A percentile compares a stretch with the other conserved stretches of the same genome.
These are phyloP conservation scores for Bradypodion ventrale DNA, from an alignment of 2,797 vertebrate species.

Conservation along the genomic window DNA sequence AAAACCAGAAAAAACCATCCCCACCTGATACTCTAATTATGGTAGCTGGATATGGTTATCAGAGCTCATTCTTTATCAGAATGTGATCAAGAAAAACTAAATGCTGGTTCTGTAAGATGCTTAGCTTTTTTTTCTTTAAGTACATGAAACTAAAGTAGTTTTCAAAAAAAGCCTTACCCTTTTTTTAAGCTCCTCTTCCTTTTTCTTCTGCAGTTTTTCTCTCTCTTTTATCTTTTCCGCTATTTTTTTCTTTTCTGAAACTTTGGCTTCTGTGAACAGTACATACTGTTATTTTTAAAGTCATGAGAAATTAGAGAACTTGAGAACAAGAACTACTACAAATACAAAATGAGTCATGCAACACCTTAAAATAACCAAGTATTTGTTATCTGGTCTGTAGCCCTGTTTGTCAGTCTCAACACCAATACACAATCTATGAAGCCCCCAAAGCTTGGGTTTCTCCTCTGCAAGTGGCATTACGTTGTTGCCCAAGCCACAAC, in stretches of 20 bases:
- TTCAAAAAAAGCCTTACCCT: slow-evolving; percentile 72
- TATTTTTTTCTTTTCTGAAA: slow-evolving; percentile 95
- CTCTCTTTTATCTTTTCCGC: slow-evolving; percentile 95
- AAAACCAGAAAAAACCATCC: neutral
- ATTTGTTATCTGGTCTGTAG: too few species aligned
- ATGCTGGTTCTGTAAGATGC: neutral
- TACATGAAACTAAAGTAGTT: neutral
- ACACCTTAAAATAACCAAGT: too few species aligned
- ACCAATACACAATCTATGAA: neutral
- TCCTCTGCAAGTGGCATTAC: neutral
- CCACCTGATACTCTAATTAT: neutral
- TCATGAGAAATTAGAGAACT: fast-evolving
- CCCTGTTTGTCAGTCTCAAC: too few species aligned
- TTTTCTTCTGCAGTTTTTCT: slow-evolving; percentile 87
- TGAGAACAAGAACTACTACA: neutral
- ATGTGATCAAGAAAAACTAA: neutral
- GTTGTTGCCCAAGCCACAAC: neutral
- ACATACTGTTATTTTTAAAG: slow-evolving; percentile 20
- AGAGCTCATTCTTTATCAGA: neutral
- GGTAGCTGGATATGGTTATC: neutral
- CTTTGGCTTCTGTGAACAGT: slow-evolving; percentile 81
- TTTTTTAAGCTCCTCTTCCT: slow-evolving; percentile 82
- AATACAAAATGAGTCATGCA: too few species aligned
- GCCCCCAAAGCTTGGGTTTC: too few species aligned
- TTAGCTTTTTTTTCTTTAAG: neutral